These are phyloP conservation scores for Steatocranus sp. DNA, from an alignment of 2,797 vertebrate species.

Conservation along the genomic window DNA sequence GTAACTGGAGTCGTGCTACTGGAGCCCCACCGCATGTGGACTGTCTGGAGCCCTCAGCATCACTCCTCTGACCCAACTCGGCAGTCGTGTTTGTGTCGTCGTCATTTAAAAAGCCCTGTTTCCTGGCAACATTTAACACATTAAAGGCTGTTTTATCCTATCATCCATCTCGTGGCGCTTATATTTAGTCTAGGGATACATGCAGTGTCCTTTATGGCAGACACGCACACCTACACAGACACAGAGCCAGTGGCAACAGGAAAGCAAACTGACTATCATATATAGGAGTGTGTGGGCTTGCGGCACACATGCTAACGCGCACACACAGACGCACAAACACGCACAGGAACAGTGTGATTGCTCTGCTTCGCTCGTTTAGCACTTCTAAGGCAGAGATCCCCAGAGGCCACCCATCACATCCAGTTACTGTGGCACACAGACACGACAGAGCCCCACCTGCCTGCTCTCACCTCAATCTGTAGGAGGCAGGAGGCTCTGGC, in stretches of 20 bases:
- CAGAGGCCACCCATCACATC: conserved; percentile 70
- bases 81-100: conserved; percentile 6
- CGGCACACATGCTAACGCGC: neutral
- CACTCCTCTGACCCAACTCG: neutral
- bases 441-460: conserved; percentile 61
- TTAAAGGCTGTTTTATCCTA: conserved; percentile 30
- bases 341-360: conserved; percentile 60
- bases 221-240: conserved; percentile 44
- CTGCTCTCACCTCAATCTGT: conserved; percentile 67
- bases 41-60: conserved; percentile 31
- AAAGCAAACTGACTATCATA: conserved; percentile 21
- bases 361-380: conserved; percentile 73
- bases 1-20: neutral
- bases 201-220: conserved; percentile 29
- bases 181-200: conserved; percentile 50
- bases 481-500: conserved; percentile 46
- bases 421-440: conserved; percentile 68
- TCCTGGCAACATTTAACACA: conserved; percentile 63
- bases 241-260: conserved; percentile 29
- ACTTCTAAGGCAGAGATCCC: conserved; percentile 69
- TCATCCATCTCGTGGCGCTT: conserved; percentile 26
- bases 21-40: conserved; percentile 1
- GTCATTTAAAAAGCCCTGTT: conserved; percentile 44
- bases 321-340: neutral
- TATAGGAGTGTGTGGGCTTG: conserved; percentile 8